Percentiles rank a stretch among this genome's conserved stretches.
These are phyloP conservation scores for Accipiter cooperii DNA, from an alignment of 2,113 vertebrate species.

Conservation along the genomic window DNA sequence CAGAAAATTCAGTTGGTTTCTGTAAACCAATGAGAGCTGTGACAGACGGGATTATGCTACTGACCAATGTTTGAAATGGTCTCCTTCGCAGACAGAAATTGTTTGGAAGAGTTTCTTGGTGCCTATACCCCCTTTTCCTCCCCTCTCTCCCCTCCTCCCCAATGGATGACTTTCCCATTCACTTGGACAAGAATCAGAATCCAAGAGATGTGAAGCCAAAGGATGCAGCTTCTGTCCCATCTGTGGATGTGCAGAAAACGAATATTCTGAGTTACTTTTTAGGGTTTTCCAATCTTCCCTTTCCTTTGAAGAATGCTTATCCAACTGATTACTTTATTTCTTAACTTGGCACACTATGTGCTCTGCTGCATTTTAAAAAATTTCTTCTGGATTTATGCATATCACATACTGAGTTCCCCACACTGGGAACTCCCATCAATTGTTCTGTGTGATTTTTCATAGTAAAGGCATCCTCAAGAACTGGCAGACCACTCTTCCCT, in stretches of 20 bases:
- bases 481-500: not conserved
- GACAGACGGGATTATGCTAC: not conserved
- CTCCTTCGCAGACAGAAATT: constrained; percentile 14
- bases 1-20: not conserved
- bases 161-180: constrained; percentile 23
- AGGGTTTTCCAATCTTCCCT: not conserved
- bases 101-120: not conserved
- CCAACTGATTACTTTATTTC: not conserved
- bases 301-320: not conserved
- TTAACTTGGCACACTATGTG: not conserved
- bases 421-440: not conserved
- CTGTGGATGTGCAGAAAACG: constrained; percentile 2
- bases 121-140: not conserved
- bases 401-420: not conserved
- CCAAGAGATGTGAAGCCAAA: not conserved
- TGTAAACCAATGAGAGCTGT: not conserved
- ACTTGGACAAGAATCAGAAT: constrained; percentile 1
- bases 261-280: constrained; percentile 8
- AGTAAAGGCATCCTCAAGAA: not conserved
- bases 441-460: constrained; percentile 12
- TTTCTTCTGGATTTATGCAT: not conserved
- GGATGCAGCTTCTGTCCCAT: constrained; percentile 27
- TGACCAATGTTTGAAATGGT: constrained; percentile 1
- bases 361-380: not conserved
- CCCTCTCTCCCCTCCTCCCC: fast-evolving